These are phyloP conservation scores for Geococcyx californianus DNA, from an alignment of 2,113 vertebrate species.

Conservation along the genomic window DNA sequence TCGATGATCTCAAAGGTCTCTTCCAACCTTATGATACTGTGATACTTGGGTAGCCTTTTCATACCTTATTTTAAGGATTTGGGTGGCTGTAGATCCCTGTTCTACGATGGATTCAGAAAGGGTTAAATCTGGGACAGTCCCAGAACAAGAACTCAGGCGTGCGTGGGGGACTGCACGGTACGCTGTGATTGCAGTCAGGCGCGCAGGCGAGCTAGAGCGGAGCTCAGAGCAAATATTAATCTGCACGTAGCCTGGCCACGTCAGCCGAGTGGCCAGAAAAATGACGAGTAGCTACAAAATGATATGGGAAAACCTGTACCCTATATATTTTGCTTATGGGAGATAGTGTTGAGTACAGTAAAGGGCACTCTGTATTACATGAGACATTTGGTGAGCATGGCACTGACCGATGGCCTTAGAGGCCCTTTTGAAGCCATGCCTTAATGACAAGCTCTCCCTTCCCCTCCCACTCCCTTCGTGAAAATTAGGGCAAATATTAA, in stretches of 20 bases:
- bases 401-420: neutral
- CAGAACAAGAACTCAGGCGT: fast-evolving
- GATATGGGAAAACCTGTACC: neutral
- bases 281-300: neutral
- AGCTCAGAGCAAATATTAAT: neutral
- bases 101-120: neutral
- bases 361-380: fast-evolving
- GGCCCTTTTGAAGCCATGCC: neutral
- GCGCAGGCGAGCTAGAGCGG: fast-evolving
- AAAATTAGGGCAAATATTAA: slow-evolving; percentile 11
- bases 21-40: too few species aligned
- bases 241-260: neutral
- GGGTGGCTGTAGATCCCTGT: neutral
- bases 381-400: neutral
- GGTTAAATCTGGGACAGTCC: neutral
- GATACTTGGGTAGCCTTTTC: neutral
- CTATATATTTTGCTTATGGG: fast-evolving
- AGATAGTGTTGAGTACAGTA: neutral
- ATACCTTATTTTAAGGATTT: neutral
- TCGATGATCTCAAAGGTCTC: too few species aligned
- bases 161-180: fast-evolving
- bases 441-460: neutral
- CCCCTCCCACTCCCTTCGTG: neutral
- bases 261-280: neutral
- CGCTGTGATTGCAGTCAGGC: neutral